Conservation (phyloP, 1,140 invertebrate species). For the Drosophila truncata region DNA sequence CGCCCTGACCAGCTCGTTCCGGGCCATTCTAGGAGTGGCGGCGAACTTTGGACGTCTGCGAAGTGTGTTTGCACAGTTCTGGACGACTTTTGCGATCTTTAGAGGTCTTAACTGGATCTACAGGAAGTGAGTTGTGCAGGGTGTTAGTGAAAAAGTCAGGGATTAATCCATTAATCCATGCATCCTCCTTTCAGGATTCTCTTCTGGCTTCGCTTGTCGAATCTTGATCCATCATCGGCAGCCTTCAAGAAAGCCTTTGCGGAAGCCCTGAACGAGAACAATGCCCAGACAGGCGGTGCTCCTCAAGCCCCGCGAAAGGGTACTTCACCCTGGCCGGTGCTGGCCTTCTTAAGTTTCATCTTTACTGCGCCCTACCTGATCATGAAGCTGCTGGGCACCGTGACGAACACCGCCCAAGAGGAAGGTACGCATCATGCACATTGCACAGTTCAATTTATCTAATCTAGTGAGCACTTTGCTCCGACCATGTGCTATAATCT, state of each 20-base stretch:
- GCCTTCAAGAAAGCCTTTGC: constrained; percentile 88
- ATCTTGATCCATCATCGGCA: constrained; percentile 80
- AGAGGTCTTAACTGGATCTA: constrained; percentile 92
- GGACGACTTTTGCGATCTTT: constrained; percentile 93
- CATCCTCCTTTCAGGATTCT: constrained; percentile 56
- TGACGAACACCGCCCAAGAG: constrained; percentile 87
- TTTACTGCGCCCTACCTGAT: constrained; percentile 96
- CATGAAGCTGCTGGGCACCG: constrained; percentile 91
- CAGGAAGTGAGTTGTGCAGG: constrained; percentile 86
- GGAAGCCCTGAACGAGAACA: constrained; percentile 85
- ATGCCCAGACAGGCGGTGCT: constrained; percentile 49
- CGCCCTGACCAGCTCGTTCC: constrained; percentile 97
- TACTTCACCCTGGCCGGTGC: constrained; percentile 89
- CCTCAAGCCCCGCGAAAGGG: constrained; percentile 60
- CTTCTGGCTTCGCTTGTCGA: constrained; percentile 77
- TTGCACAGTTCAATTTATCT: constrained; percentile 73
- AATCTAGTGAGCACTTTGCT: constrained; percentile 68
- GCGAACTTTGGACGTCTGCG: constrained; percentile 96
- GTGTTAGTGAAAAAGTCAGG: neutral
- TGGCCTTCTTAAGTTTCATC: constrained; percentile 94
- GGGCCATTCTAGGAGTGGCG: constrained; percentile 97
- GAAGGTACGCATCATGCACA: constrained; percentile 85
- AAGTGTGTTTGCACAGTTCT: constrained; percentile 92
- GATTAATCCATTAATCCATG: neutral
- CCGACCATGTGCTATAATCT: constrained; percentile 52